Conservation (phyloP, 2,797 vertebrate genomes). For the Syndactyla subalaris region DNA sequence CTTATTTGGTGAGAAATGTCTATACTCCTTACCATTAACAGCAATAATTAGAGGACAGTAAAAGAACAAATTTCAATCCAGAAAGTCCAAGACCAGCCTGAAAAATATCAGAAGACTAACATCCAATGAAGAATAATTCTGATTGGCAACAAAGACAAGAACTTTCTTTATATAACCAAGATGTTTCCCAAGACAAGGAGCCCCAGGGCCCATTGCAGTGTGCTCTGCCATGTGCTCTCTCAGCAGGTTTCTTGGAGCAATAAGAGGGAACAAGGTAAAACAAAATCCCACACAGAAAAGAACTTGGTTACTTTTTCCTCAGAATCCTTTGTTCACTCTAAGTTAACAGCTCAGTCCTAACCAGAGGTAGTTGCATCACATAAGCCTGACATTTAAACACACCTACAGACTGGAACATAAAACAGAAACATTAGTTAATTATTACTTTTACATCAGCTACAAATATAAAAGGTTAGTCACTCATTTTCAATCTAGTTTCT, state of each 20-base stretch:
- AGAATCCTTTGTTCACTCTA: not conserved
- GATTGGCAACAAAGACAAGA: not conserved
- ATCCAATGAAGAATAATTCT: not conserved
- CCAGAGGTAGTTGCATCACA: not conserved
- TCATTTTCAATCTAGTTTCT: not conserved
- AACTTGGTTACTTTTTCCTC: not conserved
- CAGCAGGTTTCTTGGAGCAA: not conserved
- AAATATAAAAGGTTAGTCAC: not conserved
- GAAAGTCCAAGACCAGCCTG: not conserved
- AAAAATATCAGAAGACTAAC: not conserved
- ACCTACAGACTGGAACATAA: not conserved
- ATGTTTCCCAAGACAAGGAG: not conserved
- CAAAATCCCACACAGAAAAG: not conserved
- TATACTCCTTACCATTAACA: not conserved
- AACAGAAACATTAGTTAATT: not conserved
- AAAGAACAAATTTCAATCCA: not conserved
- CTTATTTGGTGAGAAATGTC: not conserved
- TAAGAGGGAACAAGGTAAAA: not conserved
- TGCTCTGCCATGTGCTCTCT: not conserved
- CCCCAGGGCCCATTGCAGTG: not conserved
- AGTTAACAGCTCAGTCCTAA: not conserved
- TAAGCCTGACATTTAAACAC: not conserved
- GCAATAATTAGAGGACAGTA: not conserved
- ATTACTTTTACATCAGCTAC: not conserved
- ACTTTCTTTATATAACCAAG: not conserved